A percentile compares a stretch with the other conserved stretches of the same genome.
These are phyloP conservation scores for Papilio polyxenes DNA, from an alignment of 1,140 invertebrate species.

Conservation along the genomic window DNA sequence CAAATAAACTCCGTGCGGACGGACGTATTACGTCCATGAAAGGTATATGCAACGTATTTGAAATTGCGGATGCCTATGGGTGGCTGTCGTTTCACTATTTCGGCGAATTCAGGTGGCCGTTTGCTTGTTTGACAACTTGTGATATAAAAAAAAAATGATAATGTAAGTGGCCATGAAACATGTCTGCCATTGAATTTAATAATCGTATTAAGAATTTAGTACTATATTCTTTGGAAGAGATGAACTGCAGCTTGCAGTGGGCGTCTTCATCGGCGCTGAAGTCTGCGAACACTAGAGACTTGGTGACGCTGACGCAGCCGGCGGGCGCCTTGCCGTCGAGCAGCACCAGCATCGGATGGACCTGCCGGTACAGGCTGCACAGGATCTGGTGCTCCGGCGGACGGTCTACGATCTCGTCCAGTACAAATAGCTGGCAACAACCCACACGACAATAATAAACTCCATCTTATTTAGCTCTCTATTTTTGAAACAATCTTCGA, in stretches of 20 bases:
- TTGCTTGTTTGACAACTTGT: no score
- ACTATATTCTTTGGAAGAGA: conserved; percentile 82
- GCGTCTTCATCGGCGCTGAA: conserved; percentile 53
- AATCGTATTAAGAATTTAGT: conserved; percentile 48
- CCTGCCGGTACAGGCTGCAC: conserved; percentile 83
- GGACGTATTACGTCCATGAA: no score
- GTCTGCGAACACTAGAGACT: conserved; percentile 61
- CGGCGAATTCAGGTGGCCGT: no score
- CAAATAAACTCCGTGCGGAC: no score
- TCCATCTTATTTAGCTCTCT: conserved; percentile 40
- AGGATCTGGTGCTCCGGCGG: conserved; percentile 82
- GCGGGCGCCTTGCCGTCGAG: conserved; percentile 78
- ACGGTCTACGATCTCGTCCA: conserved; percentile 83
- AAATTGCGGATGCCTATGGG: no score
- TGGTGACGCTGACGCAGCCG: conserved; percentile 77
- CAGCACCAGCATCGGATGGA: conserved; percentile 82
- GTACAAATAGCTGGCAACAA: conserved; percentile 79
- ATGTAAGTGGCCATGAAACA: no score
- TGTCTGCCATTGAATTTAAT: no score
- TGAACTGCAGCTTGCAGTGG: conserved; percentile 76
- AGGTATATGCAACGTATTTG: no score
- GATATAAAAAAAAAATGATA: neutral
- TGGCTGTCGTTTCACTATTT: no score
- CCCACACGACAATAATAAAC: neutral
- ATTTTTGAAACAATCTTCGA: conserved; percentile 1